These are phyloP conservation scores for Nasonia longicornis DNA, from an alignment of 1,140 invertebrate species.

Conservation along the genomic window DNA sequence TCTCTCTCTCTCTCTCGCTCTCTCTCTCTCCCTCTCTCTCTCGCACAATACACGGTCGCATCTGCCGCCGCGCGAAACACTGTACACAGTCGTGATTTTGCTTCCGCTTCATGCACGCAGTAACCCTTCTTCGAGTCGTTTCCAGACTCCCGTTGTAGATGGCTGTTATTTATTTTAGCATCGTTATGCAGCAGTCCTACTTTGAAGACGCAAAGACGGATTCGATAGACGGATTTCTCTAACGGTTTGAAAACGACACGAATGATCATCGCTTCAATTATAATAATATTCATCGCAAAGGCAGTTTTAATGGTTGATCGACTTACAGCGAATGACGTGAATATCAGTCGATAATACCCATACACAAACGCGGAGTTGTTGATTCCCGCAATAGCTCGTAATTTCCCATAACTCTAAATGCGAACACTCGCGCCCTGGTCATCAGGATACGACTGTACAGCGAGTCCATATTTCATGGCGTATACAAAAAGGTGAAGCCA, in stretches of 20 bases:
- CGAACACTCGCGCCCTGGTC: not conserved
- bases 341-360: not conserved
- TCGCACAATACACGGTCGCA: no score
- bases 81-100: not conserved
- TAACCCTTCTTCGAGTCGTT: not conserved
- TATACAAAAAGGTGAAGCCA: not conserved
- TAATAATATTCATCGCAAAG: not conserved
- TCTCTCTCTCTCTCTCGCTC: no score
- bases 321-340: not conserved
- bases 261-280: not conserved
- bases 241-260: not conserved
- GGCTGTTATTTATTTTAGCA: not conserved
- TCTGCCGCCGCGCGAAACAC: not conserved
- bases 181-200: not conserved
- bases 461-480: no score
- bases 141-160: not conserved
- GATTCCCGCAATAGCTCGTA: not conserved
- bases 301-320: not conserved
- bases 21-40: no score
- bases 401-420: not conserved
- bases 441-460: no score
- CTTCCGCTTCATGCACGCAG: not conserved
- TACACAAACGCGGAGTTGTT: not conserved
- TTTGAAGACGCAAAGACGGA: conserved; percentile 29
- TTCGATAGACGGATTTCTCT: conserved; percentile 39